Base-by-base conservation (phyloP, 2,888 invertebrate genomes). In the Choristoneura rosaceana region DNA sequence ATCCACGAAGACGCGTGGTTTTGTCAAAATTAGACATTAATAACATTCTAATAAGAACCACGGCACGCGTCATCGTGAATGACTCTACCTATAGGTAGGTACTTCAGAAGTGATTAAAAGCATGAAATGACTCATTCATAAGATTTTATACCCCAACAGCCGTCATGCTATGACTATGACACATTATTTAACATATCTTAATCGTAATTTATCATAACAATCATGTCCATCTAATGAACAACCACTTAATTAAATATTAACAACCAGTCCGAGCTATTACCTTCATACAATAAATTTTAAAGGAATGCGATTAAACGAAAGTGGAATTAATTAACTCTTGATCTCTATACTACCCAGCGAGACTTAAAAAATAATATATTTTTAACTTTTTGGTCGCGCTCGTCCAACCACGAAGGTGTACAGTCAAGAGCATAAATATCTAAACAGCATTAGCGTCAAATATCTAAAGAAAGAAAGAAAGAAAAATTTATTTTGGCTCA, bases 281-380 rank as follows among this genome's bases (percentile, higher is more conserved):
- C 41, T 38, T n/a, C 5, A 60, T 12, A 25, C 4, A 12, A 15
- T 47, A 55, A 12, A 25, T 12, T 55, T 25, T 55, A 17, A 25
- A 55, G 12, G 25, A 55, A 25, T 25, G 55, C 25, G 10, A 55
- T 55, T 25, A 55, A 55, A 55, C 55, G 55, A 55, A 55, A 55
- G 55, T 55, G 55, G 25, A 55, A 25, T 55, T 25, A 55, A 55
- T 55, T 55, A 77, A 76, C 77, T 82, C 78, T 83, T 82, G 74
- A 78, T 82, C 73, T 84, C 80, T 73, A 82, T 76, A 82, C 80
- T 79, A 76, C 61, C 73, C 70, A 71, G 80, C 80, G 79, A 80
- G 79, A 82, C 82, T 78, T 75, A 71, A 74, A 76, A 15, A 59
- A 74, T 71, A 74, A 74, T 79, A 78, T 80, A 76, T 69, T 76